Base-by-base conservation (phyloP, 2,113 vertebrate genomes). In the Sigmodon hispidus region DNA sequence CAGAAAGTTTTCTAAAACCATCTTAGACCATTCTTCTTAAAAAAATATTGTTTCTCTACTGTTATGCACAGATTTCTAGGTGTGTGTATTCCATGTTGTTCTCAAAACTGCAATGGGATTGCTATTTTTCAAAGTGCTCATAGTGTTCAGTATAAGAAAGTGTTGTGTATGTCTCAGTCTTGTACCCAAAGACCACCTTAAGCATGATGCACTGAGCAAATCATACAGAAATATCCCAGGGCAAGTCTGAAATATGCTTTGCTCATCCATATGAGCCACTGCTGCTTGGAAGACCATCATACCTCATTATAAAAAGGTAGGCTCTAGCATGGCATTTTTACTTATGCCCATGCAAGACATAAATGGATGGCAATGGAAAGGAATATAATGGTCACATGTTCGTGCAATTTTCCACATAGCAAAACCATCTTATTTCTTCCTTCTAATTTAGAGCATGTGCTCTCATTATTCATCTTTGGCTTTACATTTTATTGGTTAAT, bases 241-340 rank as follows among this genome's bases (percentile, higher is more conserved):
- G 93, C 55, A 95, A 96, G 87, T 94, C 86, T 93, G 57, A 95
- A 96, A 95, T 93, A 75, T 73, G 52, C 5, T 93, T 96, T 95
- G 61, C 50, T 73, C 29, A 92, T 34, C 81, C 43, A 92, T 79
- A 50, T 81, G 75, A 89, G 65, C 45, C 4, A 24, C 45, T 61
- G 12, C 1, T 87, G 29, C 48, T 90, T n/a, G 73, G 67, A 89
- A 36, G 73, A 21, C 36, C 94, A 21, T 29, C 61, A 40, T 73
- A 40, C 19, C 36, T 87, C 29, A 3, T 16, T 76, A 40, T 55
- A 94, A 52, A 40, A 79, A 91, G 45, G 13, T 55, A 81, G 24
- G 16, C 43, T 93, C 96, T 81, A 93, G n/a, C 55, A 16, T 21
- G 84, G 19, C 3, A 40, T 90, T 97, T 96, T 50, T 31, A 43